Conservation (phyloP, 2,113 vertebrate genomes). For the Upupa epops region DNA sequence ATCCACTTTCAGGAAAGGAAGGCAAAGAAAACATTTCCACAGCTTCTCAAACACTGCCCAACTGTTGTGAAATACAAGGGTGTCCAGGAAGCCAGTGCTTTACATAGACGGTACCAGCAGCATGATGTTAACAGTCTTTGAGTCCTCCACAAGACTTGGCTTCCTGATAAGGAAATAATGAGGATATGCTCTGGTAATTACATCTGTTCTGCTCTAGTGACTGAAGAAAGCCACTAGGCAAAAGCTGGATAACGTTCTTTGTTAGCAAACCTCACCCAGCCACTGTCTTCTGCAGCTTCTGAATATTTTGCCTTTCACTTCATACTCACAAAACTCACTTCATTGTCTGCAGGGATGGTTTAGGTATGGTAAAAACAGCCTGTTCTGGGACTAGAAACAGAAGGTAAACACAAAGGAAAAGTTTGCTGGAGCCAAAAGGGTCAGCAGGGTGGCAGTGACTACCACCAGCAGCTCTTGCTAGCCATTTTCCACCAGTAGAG, state of each 20-base stretch:
- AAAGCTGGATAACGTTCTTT: not conserved
- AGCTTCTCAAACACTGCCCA: not conserved
- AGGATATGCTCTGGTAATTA: not conserved
- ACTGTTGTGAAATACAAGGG: not conserved
- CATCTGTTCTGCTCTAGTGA: not conserved
- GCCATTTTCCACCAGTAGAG: accelerated
- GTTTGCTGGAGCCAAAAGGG: not conserved
- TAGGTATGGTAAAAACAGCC: accelerated
- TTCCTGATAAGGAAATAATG: accelerated
- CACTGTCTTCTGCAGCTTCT: not conserved
- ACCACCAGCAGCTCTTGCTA: not conserved
- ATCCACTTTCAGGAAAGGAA: not conserved
- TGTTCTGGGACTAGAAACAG: not conserved
- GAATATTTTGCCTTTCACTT: not conserved
- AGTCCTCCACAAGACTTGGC: not conserved
- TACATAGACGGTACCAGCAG: not conserved
- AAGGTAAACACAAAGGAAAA: not conserved
- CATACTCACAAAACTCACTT: accelerated
- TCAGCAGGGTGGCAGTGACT: not conserved
- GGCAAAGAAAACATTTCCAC: not conserved
- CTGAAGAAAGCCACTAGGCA: not conserved
- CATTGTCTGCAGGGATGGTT: not conserved
- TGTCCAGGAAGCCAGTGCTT: not conserved
- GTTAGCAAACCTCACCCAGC: not conserved
- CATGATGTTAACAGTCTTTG: not conserved